Evolutionary conservation across 2,113 vertebrate genomes (phyloP).

Genomic region (Callionymus lyra): DNA sequence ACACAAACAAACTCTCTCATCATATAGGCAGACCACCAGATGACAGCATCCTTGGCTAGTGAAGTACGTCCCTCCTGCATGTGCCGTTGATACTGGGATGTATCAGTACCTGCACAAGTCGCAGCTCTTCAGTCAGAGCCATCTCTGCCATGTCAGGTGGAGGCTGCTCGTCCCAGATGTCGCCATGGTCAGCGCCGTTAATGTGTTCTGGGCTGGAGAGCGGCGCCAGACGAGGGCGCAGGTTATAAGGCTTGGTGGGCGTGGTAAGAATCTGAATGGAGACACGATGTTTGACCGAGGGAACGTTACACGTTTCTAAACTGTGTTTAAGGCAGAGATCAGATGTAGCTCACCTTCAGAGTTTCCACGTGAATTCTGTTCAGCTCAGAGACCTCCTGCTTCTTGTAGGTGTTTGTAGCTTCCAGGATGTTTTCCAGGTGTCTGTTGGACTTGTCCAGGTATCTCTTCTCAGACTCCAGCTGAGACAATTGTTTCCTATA

Average conservation of each 20-base stretch:
- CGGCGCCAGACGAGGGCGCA: constrained; percentile 66
- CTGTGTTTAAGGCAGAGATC: neutral
- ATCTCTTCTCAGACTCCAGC: constrained; percentile 83
- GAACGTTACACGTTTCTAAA: neutral
- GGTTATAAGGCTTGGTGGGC: constrained; percentile 80
- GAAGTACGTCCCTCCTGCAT: too few relatives aligned
- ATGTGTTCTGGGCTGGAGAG: constrained; percentile 74
- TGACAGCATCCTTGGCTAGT: too few relatives aligned
- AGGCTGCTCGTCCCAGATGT: constrained; percentile 74
- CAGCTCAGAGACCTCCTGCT: constrained; percentile 81
- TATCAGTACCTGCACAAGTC: constrained; percentile 82
- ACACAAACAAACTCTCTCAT: neutral
- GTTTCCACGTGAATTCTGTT: constrained; percentile 87
- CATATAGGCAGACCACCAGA: too few relatives aligned
- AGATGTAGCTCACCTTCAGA: constrained; percentile 72
- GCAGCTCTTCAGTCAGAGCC: constrained; percentile 82
- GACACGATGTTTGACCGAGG: neutral
- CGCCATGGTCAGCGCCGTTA: constrained; percentile 38
- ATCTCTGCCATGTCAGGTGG: constrained; percentile 81
- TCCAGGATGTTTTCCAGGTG: constrained; percentile 92
- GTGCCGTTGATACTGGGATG: too few relatives aligned
- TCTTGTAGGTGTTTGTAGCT: constrained; percentile 82
- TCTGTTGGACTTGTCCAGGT: constrained; percentile 81
- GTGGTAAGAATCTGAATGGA: constrained; percentile 80
- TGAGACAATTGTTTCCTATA: constrained; percentile 82